Base-by-base conservation (phyloP, 2,888 invertebrate genomes). In the Nephrotoma appendiculata region DNA sequence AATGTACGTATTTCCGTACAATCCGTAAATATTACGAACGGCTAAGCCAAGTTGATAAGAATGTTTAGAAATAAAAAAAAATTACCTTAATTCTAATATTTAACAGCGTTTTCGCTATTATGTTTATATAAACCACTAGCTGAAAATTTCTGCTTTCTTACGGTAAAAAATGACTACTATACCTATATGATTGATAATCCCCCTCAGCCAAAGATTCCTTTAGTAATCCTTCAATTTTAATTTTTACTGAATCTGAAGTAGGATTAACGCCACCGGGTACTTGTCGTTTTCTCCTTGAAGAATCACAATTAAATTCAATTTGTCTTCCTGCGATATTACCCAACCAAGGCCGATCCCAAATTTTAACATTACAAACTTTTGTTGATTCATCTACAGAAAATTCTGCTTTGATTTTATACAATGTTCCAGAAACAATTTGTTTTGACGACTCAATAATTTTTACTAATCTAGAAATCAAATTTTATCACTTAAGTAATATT, bases 311-410 rank as follows among this genome's bases (percentile, higher is more conserved):
- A 52, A 92, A 90, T 11, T 90, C 91, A 0, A 92, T 90, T 85
- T 93, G 90, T 88, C 91, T 90, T 0, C 90, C 91, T 45, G 91
- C 90, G 0, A 89, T 88, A 15, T 91, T 90, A 9, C 93, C 57
- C 71, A 71, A 71, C 95, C 95, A 95, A 0, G 92, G 91, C 86
- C 91, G 92, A 41, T 94, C 92, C 94, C 94, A 95, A 52, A 94
- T 91, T 43, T 90, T 89, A 0, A 91, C 88, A 41, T 89, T 88
- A 87, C 91, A 91, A 84, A 90, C 89, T 83, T 89, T 89, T 0
- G 85, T 86, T 5, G 86, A 86, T 1, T 92, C 91, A 2, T 94
- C 93, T 83, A 92, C 92, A 12, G 93, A 94, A 9, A 95, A 90
- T 88, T 93, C 92, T 86, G 94, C 93, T 88, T 93, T 92, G 84